Base-by-base conservation (phyloP, 2,888 invertebrate species). In the Altica lythri region DNA sequence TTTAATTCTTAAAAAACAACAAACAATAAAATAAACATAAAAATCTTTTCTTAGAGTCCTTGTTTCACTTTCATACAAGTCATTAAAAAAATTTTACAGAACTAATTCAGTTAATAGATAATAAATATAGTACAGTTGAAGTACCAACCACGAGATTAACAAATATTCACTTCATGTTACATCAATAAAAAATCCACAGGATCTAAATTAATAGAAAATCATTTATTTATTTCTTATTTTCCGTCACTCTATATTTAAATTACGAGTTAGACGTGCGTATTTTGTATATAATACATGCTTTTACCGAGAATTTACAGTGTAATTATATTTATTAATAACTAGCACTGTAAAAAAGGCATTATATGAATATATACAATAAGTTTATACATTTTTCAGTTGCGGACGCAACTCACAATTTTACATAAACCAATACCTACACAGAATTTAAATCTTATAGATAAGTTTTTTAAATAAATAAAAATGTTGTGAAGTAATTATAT, bases 1-100 rank as follows among this genome's bases (percentile, higher is more conserved):
- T 22, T 46, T 22, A 27, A 35, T 35, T 18, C 34, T 46, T 46
- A 44, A 34, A 46, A 46, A 34, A 34, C 34, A 34, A 34, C 34
- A 34, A 16, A 22, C 45, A 46, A 46, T 37, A 37, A 46, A 46
- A 46, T 35, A 46, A 30, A 43, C 30, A 30, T 43, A 45, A 45
- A 43, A 18, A 45, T 19, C 22, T 45, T 34, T 13, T 44, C 34
- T 45, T 19, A 19, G 30, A 14, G 19, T 45, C 32, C 22, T 32
- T 45, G 12, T 29, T 18, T 29, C 44, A 44, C 44, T 17, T 44
- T 14, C 18, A 13, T 32, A 19, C 2, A 14, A 29, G 13, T 14
- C 27, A 27, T 43, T 29, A 43, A 43, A 43, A 16, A 16, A 19
- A 18, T n/a, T 18, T 14, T 5, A 35, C n/a, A n/a, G n/a, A n/a